phyloP scores from a whole-genome alignment of 2,888 invertebrate species.

The Andricus quercusramuli region DNA sequence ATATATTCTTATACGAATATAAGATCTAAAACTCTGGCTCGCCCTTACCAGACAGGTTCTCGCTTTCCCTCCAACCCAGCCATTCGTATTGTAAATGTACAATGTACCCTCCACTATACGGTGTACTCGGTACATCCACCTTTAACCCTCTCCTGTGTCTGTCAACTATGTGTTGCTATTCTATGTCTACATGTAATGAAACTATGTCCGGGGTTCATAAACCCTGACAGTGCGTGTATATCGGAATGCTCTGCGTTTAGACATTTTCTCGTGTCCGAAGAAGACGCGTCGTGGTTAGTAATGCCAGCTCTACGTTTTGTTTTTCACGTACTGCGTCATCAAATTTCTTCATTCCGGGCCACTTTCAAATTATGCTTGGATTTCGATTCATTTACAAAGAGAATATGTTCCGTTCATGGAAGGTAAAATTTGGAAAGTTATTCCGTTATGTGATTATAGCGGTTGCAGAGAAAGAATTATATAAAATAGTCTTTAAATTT shows the following conservation, averaged over 20 bases:
- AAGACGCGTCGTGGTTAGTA: constrained; percentile 22
- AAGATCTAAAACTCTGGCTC: not conserved
- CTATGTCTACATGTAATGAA: constrained; percentile 6
- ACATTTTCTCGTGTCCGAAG: constrained; percentile 21
- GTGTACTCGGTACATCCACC: not conserved
- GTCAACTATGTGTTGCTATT: constrained; percentile 13
- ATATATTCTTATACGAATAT: constrained; percentile 21
- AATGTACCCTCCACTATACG: not conserved
- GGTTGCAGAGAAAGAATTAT: not conserved
- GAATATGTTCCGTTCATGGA: not conserved
- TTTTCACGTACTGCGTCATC: constrained; percentile 23
- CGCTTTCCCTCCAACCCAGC: constrained; percentile 1
- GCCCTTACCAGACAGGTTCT: constrained; percentile 19
- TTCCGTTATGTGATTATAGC: not conserved
- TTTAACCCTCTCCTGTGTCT: constrained; percentile 14
- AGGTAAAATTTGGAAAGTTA: not conserved
- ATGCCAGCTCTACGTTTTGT: constrained; percentile 16
- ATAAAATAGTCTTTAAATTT: too few relatives aligned
- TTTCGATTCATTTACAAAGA: not conserved
- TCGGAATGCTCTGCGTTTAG: not conserved
- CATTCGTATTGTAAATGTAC: not conserved
- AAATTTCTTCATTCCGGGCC: constrained; percentile 3
- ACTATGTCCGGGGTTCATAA: constrained; percentile 27
- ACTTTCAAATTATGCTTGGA: not conserved
- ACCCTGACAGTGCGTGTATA: constrained; percentile 1